Conservation (phyloP, 1,140 invertebrate genomes). For the Danaus melanippus region DNA sequence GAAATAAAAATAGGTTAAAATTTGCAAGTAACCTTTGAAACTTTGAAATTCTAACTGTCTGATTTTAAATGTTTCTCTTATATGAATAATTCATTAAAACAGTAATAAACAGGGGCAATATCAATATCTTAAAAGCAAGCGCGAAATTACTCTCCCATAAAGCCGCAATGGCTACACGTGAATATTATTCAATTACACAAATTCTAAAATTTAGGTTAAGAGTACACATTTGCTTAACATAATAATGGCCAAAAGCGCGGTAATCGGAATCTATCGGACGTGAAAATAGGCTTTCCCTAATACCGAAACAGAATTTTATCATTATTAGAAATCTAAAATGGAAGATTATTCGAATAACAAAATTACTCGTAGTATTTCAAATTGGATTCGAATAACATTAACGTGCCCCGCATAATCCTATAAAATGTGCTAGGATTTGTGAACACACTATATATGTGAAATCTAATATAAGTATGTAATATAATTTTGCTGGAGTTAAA, state of each 20-base stretch:
- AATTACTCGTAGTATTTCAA: slow-evolving; percentile 44
- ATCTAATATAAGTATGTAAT: slow-evolving; percentile 34
- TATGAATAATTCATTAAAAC: too few species aligned
- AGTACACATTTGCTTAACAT: slow-evolving; percentile 15
- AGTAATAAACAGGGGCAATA: too few species aligned
- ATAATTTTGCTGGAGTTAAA: slow-evolving; percentile 41
- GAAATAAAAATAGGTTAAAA: too few species aligned
- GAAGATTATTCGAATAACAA: slow-evolving; percentile 37
- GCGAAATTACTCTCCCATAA: too few species aligned
- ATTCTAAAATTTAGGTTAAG: slow-evolving; percentile 15
- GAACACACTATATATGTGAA: slow-evolving; percentile 28
- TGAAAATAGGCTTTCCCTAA: slow-evolving; percentile 26
- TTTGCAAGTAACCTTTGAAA: too few species aligned
- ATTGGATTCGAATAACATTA: slow-evolving; percentile 48
- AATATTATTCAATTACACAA: slow-evolving; percentile 14
- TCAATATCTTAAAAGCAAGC: too few species aligned
- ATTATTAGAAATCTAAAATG: slow-evolving; percentile 40
- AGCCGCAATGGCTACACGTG: background rate
- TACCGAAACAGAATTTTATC: slow-evolving; percentile 37
- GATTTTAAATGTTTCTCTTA: too few species aligned
- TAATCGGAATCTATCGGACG: slow-evolving; percentile 26
- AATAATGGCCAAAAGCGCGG: slow-evolving; percentile 16
- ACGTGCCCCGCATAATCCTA: slow-evolving; percentile 46
- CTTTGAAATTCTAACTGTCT: too few species aligned
- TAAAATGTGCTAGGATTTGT: slow-evolving; percentile 42